These are phyloP conservation scores for Tachystola acroxantha DNA, from an alignment of 2,888 invertebrate species.

Conservation along the genomic window DNA sequence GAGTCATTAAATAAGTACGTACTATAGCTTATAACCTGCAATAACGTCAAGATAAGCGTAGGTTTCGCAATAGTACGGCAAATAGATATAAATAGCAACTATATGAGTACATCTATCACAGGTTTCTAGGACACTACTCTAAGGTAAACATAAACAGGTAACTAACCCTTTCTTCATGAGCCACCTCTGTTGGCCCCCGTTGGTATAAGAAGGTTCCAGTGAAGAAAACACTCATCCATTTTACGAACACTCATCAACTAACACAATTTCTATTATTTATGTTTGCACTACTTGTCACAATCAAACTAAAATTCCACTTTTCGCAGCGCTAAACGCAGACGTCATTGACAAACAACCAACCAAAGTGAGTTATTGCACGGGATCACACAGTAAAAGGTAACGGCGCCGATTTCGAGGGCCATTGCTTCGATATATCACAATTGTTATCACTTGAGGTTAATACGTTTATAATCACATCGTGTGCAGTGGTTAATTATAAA, in stretches of 20 bases:
- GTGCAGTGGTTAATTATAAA: constrained; percentile 65
- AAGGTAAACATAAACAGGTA: constrained; percentile 68
- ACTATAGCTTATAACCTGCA: constrained; percentile 51
- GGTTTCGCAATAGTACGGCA: constrained; percentile 32
- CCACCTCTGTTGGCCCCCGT: constrained; percentile 70
- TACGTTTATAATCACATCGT: constrained; percentile 62
- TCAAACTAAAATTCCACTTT: constrained; percentile 75
- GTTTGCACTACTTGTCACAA: constrained; percentile 75
- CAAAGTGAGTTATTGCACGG: constrained; percentile 73
- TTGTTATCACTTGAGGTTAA: constrained; percentile 69
- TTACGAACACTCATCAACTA: constrained; percentile 67
- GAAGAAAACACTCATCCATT: constrained; percentile 72
- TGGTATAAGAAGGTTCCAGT: constrained; percentile 64
- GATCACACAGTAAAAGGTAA: constrained; percentile 70
- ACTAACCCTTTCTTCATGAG: constrained; percentile 79
- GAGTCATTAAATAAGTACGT: constrained; percentile 45
- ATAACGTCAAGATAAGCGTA: constrained; percentile 24
- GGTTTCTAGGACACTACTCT: constrained; percentile 21
- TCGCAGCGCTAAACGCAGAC: constrained; percentile 77
- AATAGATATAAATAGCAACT: constrained; percentile 35
- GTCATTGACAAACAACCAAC: constrained; percentile 78
- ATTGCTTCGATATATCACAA: constrained; percentile 68
- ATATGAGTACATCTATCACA: constrained; percentile 28
- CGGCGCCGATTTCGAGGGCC: constrained; percentile 62
- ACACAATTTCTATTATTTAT: constrained; percentile 65